Evolutionary conservation across 2,888 invertebrate genomes (phyloP).

Genomic region (Lapara coniferarum): DNA sequence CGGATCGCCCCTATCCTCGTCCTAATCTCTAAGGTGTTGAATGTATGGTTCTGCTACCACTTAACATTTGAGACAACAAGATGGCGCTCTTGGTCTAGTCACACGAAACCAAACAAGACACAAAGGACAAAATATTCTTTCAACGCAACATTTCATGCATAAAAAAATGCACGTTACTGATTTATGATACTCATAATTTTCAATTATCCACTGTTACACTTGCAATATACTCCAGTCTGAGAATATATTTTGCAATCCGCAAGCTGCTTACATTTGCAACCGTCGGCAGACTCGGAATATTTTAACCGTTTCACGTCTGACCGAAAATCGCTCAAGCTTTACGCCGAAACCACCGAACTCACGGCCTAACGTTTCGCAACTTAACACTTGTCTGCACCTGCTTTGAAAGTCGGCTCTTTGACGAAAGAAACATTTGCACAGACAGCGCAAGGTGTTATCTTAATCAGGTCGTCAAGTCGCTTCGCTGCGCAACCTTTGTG

Average conservation of each 20-base stretch:
- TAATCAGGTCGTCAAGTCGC: slow-evolving; percentile 67
- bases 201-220: no score
- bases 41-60: no score
- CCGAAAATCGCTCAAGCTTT: slow-evolving; percentile 25
- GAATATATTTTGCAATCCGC: not conserved
- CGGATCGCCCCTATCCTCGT: no score
- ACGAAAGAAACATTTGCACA: slow-evolving; percentile 51
- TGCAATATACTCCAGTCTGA: not conserved
- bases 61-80: no score
- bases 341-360: slow-evolving; percentile 20
- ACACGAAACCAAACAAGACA: no score
- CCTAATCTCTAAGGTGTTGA: no score
- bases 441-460: slow-evolving; percentile 67
- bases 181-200: no score
- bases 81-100: no score
- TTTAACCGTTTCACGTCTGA: slow-evolving; percentile 11
- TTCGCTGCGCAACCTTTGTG: slow-evolving; percentile 60
- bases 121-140: no score
- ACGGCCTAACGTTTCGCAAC: slow-evolving; percentile 38
- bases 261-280: slow-evolving; percentile 10
- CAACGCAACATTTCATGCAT: no score
- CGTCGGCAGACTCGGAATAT: slow-evolving; percentile 2
- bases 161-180: no score
- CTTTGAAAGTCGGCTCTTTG: slow-evolving; percentile 58
- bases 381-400: slow-evolving; percentile 47